Evolutionary conservation across 2,113 vertebrate species (phyloP), one percentile per base, ranked within the genome.

Genomic region (Urocynchramus pylzowi): DNA sequence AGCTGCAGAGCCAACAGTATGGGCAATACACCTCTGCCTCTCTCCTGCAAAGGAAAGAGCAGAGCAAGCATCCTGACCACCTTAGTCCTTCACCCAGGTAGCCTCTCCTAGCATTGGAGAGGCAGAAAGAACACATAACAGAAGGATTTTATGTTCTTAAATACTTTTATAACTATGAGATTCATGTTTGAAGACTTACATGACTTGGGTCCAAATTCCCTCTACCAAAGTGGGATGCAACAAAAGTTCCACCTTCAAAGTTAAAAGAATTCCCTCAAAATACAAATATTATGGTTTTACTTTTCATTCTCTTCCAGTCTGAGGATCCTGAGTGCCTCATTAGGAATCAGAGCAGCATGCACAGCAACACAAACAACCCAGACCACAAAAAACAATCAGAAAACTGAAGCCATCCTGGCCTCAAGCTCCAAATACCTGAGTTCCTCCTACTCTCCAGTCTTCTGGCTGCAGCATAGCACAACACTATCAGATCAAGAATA

Each of bases 111-210:
- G 19, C 30, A 60, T 0, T 12, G 4, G 18, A 69, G 6, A 73
- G 11, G 14, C 11, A 56, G 24, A 12, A 68, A 59, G 1, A 64
- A 64, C 8, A 42, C 0, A 0, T 3, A 45, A 33, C 4, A 26
- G 3, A 41, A 13, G 3, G 2, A 31, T 37, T 56, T 52, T 9
- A 19, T n/a, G 18, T 27, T 35, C 33, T 24, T 45, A 69, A 33
- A 11, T 5, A 30, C 10, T 37, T 49, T 1, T 11, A n/a, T 5
- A 39, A 28, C 13, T 3, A 56, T 14, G 2, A 31, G 5, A 68
- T 35, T 81, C 15, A 41, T 60, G 14, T 7, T 4, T 31, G 13
- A 92, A 85, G 9, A 24, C 11, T 52, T 14, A 37, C 4, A 22
- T 16, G 6, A 35, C 31, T 49, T 45, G 13, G 4, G 6, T 70